Conservation (phyloP, 1,140 invertebrate genomes). For the Bursaphelenchus mucronatus region DNA sequence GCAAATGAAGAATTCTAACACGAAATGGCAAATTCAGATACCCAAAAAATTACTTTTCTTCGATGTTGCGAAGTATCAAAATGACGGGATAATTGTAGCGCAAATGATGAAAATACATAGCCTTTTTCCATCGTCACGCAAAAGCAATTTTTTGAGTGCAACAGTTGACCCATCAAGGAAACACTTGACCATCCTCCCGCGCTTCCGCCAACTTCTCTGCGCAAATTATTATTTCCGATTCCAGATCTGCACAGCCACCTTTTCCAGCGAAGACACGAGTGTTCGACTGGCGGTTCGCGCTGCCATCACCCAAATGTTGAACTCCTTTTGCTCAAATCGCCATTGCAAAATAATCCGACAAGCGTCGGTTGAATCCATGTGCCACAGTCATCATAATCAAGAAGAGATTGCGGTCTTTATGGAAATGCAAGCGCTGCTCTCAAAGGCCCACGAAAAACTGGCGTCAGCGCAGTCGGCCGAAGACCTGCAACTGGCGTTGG, state of each 20-base stretch:
- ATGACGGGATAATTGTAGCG: slow-evolving; percentile 17
- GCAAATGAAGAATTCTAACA: too few relatives aligned
- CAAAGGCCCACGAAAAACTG: slow-evolving; percentile 15
- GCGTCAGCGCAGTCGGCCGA: slow-evolving; percentile 10
- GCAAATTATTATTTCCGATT: neutral
- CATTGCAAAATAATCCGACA: slow-evolving; percentile 20
- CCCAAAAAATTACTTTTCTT: too few relatives aligned
- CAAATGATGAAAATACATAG: slow-evolving; percentile 11
- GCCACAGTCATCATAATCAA: slow-evolving; percentile 10
- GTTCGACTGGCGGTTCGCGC: slow-evolving; percentile 30
- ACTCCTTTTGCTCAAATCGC: slow-evolving; percentile 34
- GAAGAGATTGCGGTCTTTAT: slow-evolving; percentile 31
- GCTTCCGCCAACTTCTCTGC: neutral
- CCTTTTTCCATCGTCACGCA: too few relatives aligned
- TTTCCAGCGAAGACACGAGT: slow-evolving; percentile 16
- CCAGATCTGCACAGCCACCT: slow-evolving; percentile 33
- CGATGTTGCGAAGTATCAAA: too few relatives aligned
- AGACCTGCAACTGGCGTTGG: slow-evolving; percentile 30
- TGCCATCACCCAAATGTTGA: slow-evolving; percentile 31
- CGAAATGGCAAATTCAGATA: too few relatives aligned
- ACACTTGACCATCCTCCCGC: neutral
- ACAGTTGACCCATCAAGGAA: neutral
- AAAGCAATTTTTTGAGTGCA: too few relatives aligned
- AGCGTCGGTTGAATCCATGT: slow-evolving; percentile 16
- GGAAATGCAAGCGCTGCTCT: slow-evolving; percentile 30